A percentile compares a stretch with the other conserved stretches of the same genome.
Conservation (phyloP, 2,888 invertebrate genomes). For the Drosophila lutescens region DNA sequence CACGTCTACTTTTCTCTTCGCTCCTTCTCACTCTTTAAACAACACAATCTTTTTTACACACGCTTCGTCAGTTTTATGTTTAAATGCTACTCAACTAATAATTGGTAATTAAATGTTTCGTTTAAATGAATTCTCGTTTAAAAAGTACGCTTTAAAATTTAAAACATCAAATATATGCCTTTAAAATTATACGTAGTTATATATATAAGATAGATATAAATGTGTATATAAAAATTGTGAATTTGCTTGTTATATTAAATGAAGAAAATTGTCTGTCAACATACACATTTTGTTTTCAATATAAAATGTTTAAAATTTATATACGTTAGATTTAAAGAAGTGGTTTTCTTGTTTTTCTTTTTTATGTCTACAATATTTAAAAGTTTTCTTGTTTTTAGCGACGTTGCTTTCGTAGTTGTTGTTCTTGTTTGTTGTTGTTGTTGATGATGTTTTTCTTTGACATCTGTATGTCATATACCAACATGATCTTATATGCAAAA, state of each 20-base stretch:
- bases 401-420: slow-evolving; percentile 64
- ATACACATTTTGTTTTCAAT: slow-evolving; percentile 40
- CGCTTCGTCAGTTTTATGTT: slow-evolving; percentile 82
- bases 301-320: slow-evolving; percentile 46
- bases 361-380: slow-evolving; percentile 53
- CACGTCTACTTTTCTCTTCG: slow-evolving; percentile 43
- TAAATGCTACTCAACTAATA: slow-evolving; percentile 71
- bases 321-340: slow-evolving; percentile 26
- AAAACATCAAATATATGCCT: slow-evolving; percentile 68
- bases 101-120: slow-evolving; percentile 60
- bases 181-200: slow-evolving; percentile 57
- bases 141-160: slow-evolving; percentile 68
- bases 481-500: slow-evolving; percentile 15
- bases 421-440: slow-evolving; percentile 20
- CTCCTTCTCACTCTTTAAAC: slow-evolving; percentile 57
- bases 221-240: slow-evolving; percentile 49
- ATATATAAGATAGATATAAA: slow-evolving; percentile 53
- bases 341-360: slow-evolving; percentile 36
- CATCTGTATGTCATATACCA: slow-evolving; percentile 13
- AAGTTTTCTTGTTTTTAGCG: slow-evolving; percentile 79
- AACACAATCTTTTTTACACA: slow-evolving; percentile 80
- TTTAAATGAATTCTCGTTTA: slow-evolving; percentile 58
- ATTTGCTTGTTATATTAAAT: slow-evolving; percentile 57
- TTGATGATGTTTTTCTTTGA: slow-evolving; percentile 28
- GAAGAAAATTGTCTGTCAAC: slow-evolving; percentile 46